Percentiles rank a stretch among this genome's conserved stretches.
Conservation (phyloP, 2,797 vertebrate species). For the Bradypodion ventrale region DNA sequence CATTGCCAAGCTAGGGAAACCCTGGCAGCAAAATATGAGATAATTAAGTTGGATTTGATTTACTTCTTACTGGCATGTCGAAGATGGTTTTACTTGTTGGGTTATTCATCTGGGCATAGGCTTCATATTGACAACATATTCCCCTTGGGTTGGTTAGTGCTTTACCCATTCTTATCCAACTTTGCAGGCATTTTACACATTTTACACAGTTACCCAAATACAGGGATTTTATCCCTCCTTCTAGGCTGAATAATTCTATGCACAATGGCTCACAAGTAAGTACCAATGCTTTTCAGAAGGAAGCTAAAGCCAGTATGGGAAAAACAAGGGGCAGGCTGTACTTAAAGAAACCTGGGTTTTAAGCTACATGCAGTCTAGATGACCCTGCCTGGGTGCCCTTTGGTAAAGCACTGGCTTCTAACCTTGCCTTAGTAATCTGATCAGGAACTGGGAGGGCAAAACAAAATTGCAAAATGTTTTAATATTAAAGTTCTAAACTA, state of each 20-base stretch:
- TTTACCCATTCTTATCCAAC: no score
- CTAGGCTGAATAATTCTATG: background rate
- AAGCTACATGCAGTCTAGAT: background rate
- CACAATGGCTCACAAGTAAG: background rate
- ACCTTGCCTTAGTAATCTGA: no score
- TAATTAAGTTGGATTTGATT: conserved; percentile 48
- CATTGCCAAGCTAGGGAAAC: conserved; percentile 38
- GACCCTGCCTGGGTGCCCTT: background rate
- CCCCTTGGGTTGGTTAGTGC: conserved; percentile 56
- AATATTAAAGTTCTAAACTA: background rate
- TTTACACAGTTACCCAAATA: background rate
- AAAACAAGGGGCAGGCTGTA: background rate
- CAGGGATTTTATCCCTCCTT: rapidly evolving
- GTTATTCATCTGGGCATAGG: conserved; percentile 56
- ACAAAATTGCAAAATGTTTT: background rate
- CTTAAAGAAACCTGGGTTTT: background rate
- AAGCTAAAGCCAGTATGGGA: background rate
- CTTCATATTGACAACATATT: conserved; percentile 60
- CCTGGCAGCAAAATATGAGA: conserved; percentile 17
- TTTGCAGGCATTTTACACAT: conserved; percentile 57
- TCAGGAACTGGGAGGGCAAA: background rate
- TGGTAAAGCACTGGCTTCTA: background rate
- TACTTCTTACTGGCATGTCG: conserved; percentile 17
- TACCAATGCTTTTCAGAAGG: background rate
- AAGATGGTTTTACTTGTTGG: conserved; percentile 62